A percentile compares a stretch with the other conserved stretches of the same genome.
Evolutionary conservation across 2,888 invertebrate genomes (phyloP).

Genomic region (Idaea biselata): DNA sequence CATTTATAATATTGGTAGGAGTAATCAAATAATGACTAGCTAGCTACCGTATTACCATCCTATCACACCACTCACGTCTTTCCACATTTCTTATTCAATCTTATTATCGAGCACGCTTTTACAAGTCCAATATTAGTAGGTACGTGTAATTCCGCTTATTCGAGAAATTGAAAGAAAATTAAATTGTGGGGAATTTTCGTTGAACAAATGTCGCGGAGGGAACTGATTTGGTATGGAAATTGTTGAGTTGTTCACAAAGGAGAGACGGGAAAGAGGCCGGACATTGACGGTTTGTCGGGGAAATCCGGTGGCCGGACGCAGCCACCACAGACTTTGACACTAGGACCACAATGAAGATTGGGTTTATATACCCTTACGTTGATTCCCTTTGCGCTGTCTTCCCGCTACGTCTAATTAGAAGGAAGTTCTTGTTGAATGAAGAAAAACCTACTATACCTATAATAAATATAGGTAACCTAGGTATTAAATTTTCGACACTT

Average conservation of each 20-base stretch:
- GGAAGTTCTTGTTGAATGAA: no score
- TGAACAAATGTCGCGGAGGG: conserved; percentile 14
- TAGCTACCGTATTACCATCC: background rate
- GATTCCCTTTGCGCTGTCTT: no score
- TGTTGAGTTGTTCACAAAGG: conserved; percentile 22
- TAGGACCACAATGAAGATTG: no score
- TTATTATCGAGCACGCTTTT: background rate
- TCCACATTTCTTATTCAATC: background rate
- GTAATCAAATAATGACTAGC: background rate
- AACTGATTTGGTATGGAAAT: conserved; percentile 26
- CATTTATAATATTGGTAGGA: no score
- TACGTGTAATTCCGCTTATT: conserved; percentile 2
- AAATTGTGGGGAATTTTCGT: conserved; percentile 12
- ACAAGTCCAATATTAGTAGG: background rate
- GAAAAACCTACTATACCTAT: no score
- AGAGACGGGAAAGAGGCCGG: conserved; percentile 5
- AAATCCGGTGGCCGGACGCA: background rate
- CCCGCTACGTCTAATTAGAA: no score
- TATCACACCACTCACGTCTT: background rate
- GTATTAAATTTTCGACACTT: no score
- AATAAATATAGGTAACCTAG: no score
- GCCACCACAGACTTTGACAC: no score
- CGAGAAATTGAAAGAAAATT: conserved; percentile 11
- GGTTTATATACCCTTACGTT: no score
- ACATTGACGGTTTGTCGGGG: conserved; percentile 19